Percentiles rank a stretch among this genome's conserved stretches.
phyloP scores from a whole-genome alignment of 2,797 vertebrate species.

The Anabas testudineus region DNA sequence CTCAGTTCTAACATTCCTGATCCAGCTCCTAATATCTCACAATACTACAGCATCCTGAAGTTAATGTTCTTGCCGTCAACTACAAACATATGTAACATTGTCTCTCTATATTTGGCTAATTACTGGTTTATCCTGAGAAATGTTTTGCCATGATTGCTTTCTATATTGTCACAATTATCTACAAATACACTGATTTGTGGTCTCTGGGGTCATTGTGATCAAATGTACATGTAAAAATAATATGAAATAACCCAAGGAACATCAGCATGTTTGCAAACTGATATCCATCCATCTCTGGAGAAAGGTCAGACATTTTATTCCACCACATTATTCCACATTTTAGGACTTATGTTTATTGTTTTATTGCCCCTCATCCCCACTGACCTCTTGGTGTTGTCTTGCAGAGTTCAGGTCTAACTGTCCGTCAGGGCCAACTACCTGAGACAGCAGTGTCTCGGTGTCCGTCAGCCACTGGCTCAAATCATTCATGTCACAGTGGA shows the following conservation, averaged over 20 bases:
- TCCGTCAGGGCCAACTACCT: conserved; percentile 80
- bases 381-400: conserved; percentile 89
- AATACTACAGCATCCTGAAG: conserved; percentile 12
- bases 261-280: neutral
- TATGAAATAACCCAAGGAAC: neutral
- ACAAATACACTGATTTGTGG: neutral
- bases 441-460: conserved; percentile 85
- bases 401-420: conserved; percentile 85
- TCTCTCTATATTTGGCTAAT: conserved; percentile 20
- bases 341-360: neutral
- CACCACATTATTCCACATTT: neutral
- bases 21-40: conserved; percentile 32
- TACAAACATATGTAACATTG: conserved; percentile 24
- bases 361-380: conserved; percentile 25
- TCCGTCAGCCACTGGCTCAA: conserved; percentile 90
- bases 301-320: neutral
- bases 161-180: neutral
- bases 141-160: neutral
- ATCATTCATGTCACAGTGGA: conserved; percentile 92
- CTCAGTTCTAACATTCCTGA: conserved; percentile 33
- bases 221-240: neutral
- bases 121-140: neutral
- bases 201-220: neutral
- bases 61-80: conserved; percentile 29
- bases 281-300: too few relatives aligned